Percentiles rank a stretch among this genome's conserved stretches.
phyloP scores from a whole-genome alignment of 2,888 invertebrate species.

The Sepiola atlantica region DNA sequence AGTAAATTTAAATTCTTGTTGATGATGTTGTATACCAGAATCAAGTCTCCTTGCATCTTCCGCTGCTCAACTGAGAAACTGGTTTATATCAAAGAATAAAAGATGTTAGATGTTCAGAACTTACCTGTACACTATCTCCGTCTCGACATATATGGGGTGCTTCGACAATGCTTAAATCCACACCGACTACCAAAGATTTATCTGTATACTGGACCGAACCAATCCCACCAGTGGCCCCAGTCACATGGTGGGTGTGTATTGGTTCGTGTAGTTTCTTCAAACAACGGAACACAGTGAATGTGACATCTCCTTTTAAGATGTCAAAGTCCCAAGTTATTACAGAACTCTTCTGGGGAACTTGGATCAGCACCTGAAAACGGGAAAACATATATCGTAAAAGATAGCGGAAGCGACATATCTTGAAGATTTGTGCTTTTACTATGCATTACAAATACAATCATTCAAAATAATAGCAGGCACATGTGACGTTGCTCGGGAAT shows the following conservation, averaged over 20 bases:
- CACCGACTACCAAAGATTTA: slow-evolving; percentile 79
- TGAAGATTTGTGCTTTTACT: no score
- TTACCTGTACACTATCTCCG: slow-evolving; percentile 93
- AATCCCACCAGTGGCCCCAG: slow-evolving; percentile 67
- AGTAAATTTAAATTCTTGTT: no score
- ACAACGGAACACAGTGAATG: slow-evolving; percentile 83
- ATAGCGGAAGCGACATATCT: no score
- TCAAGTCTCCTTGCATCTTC: no score
- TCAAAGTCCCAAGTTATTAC: slow-evolving; percentile 98
- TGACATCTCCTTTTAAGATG: slow-evolving; percentile 90
- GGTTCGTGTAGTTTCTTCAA: slow-evolving; percentile 63
- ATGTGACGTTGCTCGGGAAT: no score
- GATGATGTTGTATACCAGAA: no score
- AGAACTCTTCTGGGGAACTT: slow-evolving; percentile 87
- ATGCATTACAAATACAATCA: no score
- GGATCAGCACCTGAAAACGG: slow-evolving; percentile 78
- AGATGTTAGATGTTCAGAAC: slow-evolving; percentile 44
- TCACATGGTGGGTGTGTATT: slow-evolving; percentile 71
- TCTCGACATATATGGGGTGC: slow-evolving; percentile 89
- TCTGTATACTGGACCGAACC: slow-evolving; percentile 78
- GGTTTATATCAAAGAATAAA: no score
- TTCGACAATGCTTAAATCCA: slow-evolving; percentile 86
- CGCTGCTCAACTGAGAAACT: no score
- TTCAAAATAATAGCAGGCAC: no score
- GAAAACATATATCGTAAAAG: background rate